Percentiles rank a stretch among this genome's conserved stretches.
phyloP scores from a whole-genome alignment of 2,888 invertebrate species.

The Proisotoma minuta region DNA sequence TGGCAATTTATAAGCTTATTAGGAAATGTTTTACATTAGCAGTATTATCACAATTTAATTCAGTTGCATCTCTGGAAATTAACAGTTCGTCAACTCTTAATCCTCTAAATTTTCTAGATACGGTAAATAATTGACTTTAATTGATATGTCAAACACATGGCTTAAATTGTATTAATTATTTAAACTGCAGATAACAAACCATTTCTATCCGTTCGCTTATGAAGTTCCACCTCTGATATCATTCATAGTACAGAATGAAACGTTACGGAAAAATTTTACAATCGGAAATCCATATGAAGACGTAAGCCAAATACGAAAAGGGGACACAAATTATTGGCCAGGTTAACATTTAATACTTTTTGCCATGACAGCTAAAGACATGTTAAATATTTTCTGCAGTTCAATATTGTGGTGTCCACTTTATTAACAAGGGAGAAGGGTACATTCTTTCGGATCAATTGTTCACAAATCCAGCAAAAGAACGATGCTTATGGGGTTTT shows the following conservation, averaged over 20 bases:
- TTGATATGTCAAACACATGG: conserved; percentile 3
- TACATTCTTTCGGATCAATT: conserved; percentile 38
- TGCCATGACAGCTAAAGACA: neutral
- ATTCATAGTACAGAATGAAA: conserved; percentile 31
- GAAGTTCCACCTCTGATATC: conserved; percentile 42
- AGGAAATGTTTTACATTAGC: no score
- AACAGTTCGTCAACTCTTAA: conserved; percentile 27
- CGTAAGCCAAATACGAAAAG: conserved; percentile 24
- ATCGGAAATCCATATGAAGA: conserved; percentile 36
- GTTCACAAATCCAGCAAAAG: conserved; percentile 12
- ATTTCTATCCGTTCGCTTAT: conserved; percentile 41
- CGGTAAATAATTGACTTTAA: conserved; percentile 17
- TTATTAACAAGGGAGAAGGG: conserved; percentile 41
- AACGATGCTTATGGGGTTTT: conserved; percentile 44
- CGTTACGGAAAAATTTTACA: conserved; percentile 28
- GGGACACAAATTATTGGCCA: conserved; percentile 33
- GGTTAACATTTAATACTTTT: conserved; percentile 12
- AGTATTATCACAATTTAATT: no score
- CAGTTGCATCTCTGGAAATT: conserved; percentile 3
- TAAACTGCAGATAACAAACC: conserved; percentile 28
- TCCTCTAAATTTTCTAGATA: conserved; percentile 25
- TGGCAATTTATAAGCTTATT: no score
- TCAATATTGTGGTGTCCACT: conserved; percentile 42
- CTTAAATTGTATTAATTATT: neutral
- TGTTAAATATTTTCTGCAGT: conserved; percentile 16